Evolutionary conservation across 2,888 invertebrate genomes (phyloP).

Genomic region (Spisula subtruncata): DNA sequence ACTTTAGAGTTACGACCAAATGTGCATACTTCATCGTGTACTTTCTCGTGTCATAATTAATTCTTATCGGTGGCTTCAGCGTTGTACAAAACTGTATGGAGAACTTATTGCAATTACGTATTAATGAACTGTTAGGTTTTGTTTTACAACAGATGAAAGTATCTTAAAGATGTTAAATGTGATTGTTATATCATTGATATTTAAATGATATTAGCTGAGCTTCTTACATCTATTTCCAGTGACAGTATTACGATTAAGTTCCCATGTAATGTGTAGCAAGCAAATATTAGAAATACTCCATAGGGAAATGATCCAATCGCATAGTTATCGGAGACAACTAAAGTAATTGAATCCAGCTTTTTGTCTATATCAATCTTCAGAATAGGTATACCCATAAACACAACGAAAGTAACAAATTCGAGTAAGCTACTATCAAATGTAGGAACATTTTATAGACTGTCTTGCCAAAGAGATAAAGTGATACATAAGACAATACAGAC

Average conservation of each 20-base stretch:
- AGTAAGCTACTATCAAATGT: too few species aligned
- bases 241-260: not conserved
- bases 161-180: not conserved
- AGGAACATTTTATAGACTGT: too few species aligned
- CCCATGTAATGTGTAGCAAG: not conserved
- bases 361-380: not conserved
- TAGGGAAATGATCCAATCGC: not conserved
- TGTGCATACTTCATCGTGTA: too few species aligned
- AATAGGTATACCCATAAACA: not conserved
- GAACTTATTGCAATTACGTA: too few species aligned
- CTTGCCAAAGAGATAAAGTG: too few species aligned
- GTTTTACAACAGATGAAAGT: not conserved
- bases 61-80: too few species aligned
- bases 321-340: not conserved
- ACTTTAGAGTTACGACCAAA: too few species aligned
- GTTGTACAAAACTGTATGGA: too few species aligned
- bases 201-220: not conserved
- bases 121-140: too few species aligned
- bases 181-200: not conserved
- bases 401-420: not conserved
- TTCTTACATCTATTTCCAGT: not conserved
- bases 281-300: slow-evolving; percentile 2
- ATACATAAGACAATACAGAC: too few species aligned
- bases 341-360: not conserved
- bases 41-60: too few species aligned